Conservation (phyloP, 2,797 vertebrate genomes). For the Pangasius larnaudii region DNA sequence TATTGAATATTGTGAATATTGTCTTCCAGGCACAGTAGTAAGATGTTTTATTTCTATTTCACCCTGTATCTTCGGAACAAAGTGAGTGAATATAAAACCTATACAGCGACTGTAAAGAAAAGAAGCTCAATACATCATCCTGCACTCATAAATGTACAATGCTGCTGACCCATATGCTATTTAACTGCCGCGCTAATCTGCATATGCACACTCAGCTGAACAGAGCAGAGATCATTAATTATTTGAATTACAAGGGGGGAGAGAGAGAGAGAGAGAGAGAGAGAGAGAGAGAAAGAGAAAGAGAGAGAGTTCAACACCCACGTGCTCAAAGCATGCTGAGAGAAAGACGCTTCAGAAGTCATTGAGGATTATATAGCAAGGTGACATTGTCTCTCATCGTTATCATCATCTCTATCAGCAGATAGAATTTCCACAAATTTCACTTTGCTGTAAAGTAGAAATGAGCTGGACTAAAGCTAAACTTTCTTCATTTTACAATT, state of each 20-base stretch:
- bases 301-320: constrained; percentile 22
- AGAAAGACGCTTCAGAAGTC: constrained; percentile 40
- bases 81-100: constrained; percentile 23
- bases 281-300: constrained; percentile 24
- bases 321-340: constrained; percentile 22
- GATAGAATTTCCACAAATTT: neutral
- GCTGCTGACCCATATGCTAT: constrained; percentile 41
- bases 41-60: neutral
- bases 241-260: constrained; percentile 6
- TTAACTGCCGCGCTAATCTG: constrained; percentile 36
- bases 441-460: neutral
- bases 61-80: constrained; percentile 19
- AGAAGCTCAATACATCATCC: constrained; percentile 16
- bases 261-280: neutral
- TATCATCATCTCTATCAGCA: neutral
- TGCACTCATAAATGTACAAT: constrained; percentile 39
- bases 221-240: constrained; percentile 24
- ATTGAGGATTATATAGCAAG: constrained; percentile 25
- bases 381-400: constrained; percentile 36
- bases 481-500: neutral
- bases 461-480: neutral
- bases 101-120: neutral
- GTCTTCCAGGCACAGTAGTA: neutral
- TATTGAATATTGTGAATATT: constrained; percentile 5
- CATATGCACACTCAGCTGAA: constrained; percentile 44